phyloP scores from a whole-genome alignment of 2,113 vertebrate species.

The Rhinoderma darwinii region DNA sequence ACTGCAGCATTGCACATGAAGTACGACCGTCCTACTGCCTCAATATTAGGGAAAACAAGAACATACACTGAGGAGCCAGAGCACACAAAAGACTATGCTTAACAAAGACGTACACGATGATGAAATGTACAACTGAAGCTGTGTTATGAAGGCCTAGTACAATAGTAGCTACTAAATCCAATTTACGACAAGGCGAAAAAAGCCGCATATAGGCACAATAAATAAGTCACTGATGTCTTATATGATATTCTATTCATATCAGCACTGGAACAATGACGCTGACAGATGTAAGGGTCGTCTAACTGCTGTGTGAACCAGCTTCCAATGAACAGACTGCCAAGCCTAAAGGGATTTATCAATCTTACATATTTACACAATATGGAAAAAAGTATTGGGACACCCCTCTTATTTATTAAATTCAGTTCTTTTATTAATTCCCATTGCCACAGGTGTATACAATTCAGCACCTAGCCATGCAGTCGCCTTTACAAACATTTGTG shows the following conservation, averaged over 20 bases:
- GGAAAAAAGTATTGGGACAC: too few species aligned
- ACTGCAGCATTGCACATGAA: constrained; percentile 30
- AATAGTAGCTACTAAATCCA: neutral
- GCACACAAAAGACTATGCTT: neutral
- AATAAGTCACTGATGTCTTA: neutral
- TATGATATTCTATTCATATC: neutral
- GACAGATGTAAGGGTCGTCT: too few species aligned
- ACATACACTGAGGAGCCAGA: neutral
- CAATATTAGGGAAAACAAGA: constrained; percentile 11
- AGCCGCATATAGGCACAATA: neutral
- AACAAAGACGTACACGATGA: neutral
- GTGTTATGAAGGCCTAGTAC: neutral
- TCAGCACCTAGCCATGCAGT: too few species aligned
- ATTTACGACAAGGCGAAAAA: neutral
- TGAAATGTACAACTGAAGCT: neutral
- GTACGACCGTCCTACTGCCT: constrained; percentile 24
- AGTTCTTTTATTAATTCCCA: too few species aligned
- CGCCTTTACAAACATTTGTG: too few species aligned
- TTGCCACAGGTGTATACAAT: too few species aligned
- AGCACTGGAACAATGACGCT: too few species aligned
- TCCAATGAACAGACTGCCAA: too few species aligned
- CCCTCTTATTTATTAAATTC: too few species aligned
- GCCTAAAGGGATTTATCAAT: too few species aligned
- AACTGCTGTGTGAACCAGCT: too few species aligned
- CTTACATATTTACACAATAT: too few species aligned